Evolutionary conservation across 1,140 invertebrate genomes (phyloP).

Genomic region (Zophobas morio): DNA sequence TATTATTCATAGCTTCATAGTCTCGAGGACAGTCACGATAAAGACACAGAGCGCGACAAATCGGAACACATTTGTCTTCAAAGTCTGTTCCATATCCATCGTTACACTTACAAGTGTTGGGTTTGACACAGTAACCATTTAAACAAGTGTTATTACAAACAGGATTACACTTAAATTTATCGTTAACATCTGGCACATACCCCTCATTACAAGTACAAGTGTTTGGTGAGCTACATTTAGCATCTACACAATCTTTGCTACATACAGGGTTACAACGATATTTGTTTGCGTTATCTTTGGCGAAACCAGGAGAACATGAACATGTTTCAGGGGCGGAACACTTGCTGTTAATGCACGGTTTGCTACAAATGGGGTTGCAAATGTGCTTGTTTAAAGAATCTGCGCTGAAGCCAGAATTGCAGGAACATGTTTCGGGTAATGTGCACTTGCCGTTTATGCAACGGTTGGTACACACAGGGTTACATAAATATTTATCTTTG

Average conservation of each 20-base stretch:
- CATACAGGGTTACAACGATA: too few relatives aligned
- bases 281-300: not conserved
- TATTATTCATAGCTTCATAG: not conserved
- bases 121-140: slow-evolving; percentile 18
- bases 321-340: slow-evolving; percentile 62
- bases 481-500: slow-evolving; percentile 63
- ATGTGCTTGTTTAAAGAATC: slow-evolving; percentile 47
- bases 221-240: slow-evolving; percentile 57
- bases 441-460: slow-evolving; percentile 62
- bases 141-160: slow-evolving; percentile 17
- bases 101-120: slow-evolving; percentile 43
- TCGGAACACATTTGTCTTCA: slow-evolving; percentile 48
- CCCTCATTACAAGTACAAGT: slow-evolving; percentile 59
- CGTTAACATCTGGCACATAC: slow-evolving; percentile 50
- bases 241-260: slow-evolving; percentile 46
- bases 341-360: slow-evolving; percentile 68
- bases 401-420: slow-evolving; percentile 60
- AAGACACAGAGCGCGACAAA: not conserved
- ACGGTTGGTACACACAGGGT: slow-evolving; percentile 64
- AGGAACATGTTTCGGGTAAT: slow-evolving; percentile 60
- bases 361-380: slow-evolving; percentile 69
- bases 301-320: slow-evolving; percentile 60
- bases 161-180: slow-evolving; percentile 7
- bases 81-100: slow-evolving; percentile 49
- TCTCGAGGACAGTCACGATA: not conserved